Evolutionary conservation across 2,113 vertebrate species (phyloP), one percentile per base, ranked within the genome.

Genomic region (Plotosus lineatus): DNA sequence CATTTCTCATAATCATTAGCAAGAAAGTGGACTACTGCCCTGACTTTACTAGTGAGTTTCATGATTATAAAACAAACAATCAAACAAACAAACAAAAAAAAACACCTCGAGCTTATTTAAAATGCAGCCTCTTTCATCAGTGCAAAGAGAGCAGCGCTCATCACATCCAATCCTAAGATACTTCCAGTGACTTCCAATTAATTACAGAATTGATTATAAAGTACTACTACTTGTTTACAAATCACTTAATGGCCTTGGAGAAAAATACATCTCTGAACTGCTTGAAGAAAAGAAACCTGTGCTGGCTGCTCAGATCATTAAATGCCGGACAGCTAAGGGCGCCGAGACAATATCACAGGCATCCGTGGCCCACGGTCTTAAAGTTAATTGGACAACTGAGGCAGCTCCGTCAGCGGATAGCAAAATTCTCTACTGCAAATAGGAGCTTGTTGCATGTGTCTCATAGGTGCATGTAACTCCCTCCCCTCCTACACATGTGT

Each of bases 161-260:
- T 69, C 65, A 26, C 23, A 12, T 44, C 65, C 6, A 19, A 28
- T 48, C 42, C 42, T 17, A 2, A 28, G 42, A 71, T 71, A n/a
- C 68, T 46, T 31, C 46, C 68, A 48, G 44, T 71, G 26, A 31
- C 14, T 48, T 48, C 26, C 68, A 71, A 26, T 48, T 48, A 17
- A 71, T 71, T 71, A 48, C 44, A 48, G 26, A 48, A 71, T 17
- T 48, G 68, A 71, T 71, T 71, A 71, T 46, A 71, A 71, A 46
- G 66, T 48, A 7, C n/a, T 44, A n/a, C 23, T 69, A 44, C 23
- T 68, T 66, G 63, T n/a, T 66, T 66, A 68, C 65, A 44, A 69
- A 69, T 69, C 40, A 40, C 42, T 66, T 66, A 66, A 66, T 66
- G 63, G 38, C 36, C 21, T 66, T 66, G 63, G 63, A 66, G 36